Conservation (phyloP, 2,888 invertebrate species). For the Acleris cristana region DNA sequence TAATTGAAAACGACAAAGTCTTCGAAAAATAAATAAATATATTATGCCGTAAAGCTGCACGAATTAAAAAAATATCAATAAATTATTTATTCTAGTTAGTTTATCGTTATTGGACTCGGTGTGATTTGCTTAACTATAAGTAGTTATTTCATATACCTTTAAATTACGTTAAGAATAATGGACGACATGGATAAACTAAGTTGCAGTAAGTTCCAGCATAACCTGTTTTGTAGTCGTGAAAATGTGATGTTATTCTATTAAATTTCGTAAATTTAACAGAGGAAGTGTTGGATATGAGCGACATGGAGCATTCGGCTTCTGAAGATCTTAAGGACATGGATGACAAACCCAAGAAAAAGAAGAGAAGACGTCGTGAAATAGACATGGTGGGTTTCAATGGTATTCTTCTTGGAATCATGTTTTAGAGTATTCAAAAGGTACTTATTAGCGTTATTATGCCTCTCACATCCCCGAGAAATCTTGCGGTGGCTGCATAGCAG, state of each 20-base stretch:
- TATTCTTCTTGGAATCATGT: conserved; percentile 6
- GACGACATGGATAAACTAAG: conserved; percentile 74
- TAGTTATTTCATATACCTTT: not conserved
- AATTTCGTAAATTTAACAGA: conserved; percentile 56
- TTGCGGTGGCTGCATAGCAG: not conserved
- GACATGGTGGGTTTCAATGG: conserved; percentile 64
- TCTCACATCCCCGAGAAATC: not conserved
- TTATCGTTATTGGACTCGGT: conserved; percentile 16
- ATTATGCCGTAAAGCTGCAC: not conserved
- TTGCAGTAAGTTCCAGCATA: conserved; percentile 67
- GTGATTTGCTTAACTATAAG: conserved; percentile 10
- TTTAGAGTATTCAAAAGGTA: not conserved
- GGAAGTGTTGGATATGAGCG: conserved; percentile 74
- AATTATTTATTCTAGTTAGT: not conserved
- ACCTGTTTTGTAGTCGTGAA: conserved; percentile 3
- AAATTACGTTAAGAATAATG: conserved; percentile 46
- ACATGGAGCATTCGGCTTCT: conserved; percentile 71
- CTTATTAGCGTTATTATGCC: not conserved
- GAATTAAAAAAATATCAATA: not conserved
- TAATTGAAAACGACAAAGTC: not conserved
- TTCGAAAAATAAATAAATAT: not conserved
- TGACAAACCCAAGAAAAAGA: conserved; percentile 72
- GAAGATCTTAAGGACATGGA: conserved; percentile 70
- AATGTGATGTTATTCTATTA: conserved; percentile 23
- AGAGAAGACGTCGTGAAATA: conserved; percentile 73